phyloP scores from a whole-genome alignment of 2,113 vertebrate species.

The Siphamia tubifer region DNA sequence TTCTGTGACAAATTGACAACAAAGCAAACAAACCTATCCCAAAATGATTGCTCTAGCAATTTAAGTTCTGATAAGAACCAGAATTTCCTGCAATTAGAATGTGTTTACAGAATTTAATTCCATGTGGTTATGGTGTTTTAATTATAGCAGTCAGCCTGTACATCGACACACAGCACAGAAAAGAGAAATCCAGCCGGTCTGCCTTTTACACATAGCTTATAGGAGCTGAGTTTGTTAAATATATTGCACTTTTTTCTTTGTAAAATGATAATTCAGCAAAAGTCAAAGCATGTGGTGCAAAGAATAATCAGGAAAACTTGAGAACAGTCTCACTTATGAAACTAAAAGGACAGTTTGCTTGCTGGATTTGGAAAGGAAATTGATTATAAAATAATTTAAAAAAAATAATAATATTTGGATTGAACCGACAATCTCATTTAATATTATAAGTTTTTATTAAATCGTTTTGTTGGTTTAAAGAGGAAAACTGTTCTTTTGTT shows the following conservation, averaged over 20 bases:
- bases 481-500: neutral
- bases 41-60: neutral
- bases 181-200: neutral
- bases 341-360: slow-evolving; percentile 1
- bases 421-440: too few relatives aligned
- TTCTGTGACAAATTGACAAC: neutral
- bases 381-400: neutral
- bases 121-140: neutral
- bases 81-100: slow-evolving; percentile 24
- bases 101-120: slow-evolving; percentile 15
- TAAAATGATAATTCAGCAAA: neutral
- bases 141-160: neutral
- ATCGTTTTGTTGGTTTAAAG: neutral
- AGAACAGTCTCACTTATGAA: slow-evolving; percentile 4
- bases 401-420: too few relatives aligned
- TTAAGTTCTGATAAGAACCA: slow-evolving; percentile 12
- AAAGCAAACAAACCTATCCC: neutral
- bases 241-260: slow-evolving; percentile 46
- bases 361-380: slow-evolving; percentile 8
- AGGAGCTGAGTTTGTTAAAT: slow-evolving; percentile 1
- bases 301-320: slow-evolving; percentile 9
- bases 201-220: too few relatives aligned
- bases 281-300: neutral
- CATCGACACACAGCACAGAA: neutral
- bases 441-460: too few relatives aligned